Evolutionary conservation across 1,140 invertebrate genomes (phyloP).

Genomic region (Pentalonia nigronervosa): DNA sequence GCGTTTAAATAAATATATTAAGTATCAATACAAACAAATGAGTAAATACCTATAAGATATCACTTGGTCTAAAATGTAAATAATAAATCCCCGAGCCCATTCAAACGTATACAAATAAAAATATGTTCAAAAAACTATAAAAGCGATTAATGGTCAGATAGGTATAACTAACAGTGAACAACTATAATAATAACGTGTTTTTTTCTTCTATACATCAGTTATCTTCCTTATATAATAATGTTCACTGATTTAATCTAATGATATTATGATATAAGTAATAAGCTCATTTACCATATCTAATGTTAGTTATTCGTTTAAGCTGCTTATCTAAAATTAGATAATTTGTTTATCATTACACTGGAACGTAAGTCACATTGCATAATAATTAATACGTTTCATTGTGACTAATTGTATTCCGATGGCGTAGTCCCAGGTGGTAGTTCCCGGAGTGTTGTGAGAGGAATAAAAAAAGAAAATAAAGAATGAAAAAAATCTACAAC

Average conservation of each 20-base stretch:
- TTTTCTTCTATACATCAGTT: neutral
- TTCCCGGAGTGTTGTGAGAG: neutral
- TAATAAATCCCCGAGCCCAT: too few species aligned
- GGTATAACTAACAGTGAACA: neutral
- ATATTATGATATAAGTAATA: neutral
- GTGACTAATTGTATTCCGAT: constrained; percentile 46
- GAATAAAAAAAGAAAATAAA: neutral
- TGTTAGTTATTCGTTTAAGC: neutral
- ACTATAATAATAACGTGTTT: neutral
- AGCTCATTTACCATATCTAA: neutral
- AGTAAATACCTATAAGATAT: too few species aligned
- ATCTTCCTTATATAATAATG: neutral
- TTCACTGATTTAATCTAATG: neutral
- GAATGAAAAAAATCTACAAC: neutral
- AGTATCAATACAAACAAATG: too few species aligned
- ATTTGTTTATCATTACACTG: constrained; percentile 32
- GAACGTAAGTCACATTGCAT: constrained; percentile 6
- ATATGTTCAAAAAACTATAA: too few species aligned
- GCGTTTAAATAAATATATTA: too few species aligned
- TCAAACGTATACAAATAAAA: too few species aligned
- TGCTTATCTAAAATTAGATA: constrained; percentile 47
- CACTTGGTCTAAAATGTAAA: too few species aligned
- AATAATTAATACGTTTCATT: constrained; percentile 35
- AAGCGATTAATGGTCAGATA: neutral
- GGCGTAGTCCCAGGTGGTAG: constrained; percentile 14